phyloP scores from a whole-genome alignment of 1,140 invertebrate species.

The Rhizoglyphus robini region DNA sequence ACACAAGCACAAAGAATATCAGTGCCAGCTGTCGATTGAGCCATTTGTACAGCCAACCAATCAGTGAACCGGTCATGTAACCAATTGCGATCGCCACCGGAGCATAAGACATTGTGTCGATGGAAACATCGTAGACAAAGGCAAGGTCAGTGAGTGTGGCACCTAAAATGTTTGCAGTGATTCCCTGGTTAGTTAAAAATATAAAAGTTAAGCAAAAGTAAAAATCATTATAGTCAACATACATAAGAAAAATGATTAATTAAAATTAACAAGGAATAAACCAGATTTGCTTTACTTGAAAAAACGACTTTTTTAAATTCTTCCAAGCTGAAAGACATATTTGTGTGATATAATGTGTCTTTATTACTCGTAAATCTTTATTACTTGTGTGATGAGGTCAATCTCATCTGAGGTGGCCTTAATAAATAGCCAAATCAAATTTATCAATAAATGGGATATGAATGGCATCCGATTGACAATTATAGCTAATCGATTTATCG shows the following conservation, averaged over 20 bases:
- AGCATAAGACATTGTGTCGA: background rate
- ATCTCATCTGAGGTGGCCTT: no score
- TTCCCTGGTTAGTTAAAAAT: background rate
- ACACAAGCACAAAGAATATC: background rate
- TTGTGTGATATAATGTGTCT: no score
- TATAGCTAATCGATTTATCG: no score
- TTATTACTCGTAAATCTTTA: no score
- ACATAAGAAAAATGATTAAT: slow-evolving; percentile 16
- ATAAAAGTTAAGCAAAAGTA: background rate
- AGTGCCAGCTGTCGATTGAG: background rate
- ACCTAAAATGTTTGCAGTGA: background rate
- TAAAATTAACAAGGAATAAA: slow-evolving; percentile 3
- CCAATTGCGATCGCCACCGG: background rate
- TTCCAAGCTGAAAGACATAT: background rate
- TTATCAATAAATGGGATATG: no score
- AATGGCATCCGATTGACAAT: no score
- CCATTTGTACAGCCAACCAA: background rate
- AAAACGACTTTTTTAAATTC: background rate
- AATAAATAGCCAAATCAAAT: no score
- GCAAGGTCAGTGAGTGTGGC: background rate
- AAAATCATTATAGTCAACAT: background rate
- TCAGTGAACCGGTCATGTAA: background rate
- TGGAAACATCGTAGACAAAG: background rate
- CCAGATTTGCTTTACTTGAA: background rate
- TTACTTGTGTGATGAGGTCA: no score